These are phyloP conservation scores for Polietes domitor DNA, from an alignment of 2,888 invertebrate species.

Conservation along the genomic window DNA sequence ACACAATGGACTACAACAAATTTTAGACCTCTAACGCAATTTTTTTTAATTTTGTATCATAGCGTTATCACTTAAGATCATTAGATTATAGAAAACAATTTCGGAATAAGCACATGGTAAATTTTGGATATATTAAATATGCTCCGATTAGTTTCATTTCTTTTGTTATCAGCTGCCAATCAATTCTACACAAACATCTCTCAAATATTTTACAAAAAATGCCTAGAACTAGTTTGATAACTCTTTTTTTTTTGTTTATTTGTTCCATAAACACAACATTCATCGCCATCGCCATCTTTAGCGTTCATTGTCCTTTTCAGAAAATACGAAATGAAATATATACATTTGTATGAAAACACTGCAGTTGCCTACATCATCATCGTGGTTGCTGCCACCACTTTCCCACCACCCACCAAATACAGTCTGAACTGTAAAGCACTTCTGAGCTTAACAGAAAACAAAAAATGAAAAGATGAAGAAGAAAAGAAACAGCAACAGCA, in stretches of 20 bases:
- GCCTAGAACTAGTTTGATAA: neutral
- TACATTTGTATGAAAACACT: neutral
- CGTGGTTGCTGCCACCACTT: neutral
- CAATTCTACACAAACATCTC: too few species aligned
- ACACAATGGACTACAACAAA: too few species aligned
- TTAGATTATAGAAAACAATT: too few species aligned
- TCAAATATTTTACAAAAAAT: too few species aligned
- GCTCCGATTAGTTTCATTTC: too few species aligned
- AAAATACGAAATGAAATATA: conserved; percentile 17
- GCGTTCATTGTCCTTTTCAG: conserved; percentile 59
- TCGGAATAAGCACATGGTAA: too few species aligned
- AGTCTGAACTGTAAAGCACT: neutral
- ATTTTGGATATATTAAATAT: too few species aligned
- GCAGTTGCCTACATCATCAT: neutral
- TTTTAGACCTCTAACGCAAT: too few species aligned
- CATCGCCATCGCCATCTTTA: conserved; percentile 41
- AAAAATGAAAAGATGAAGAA: neutral
- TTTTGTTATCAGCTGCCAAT: too few species aligned
- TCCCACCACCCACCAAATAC: neutral
- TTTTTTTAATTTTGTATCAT: too few species aligned
- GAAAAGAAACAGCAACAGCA: conserved; percentile 1
- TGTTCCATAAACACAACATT: neutral
- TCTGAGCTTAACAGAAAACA: neutral
- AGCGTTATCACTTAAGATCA: too few species aligned
- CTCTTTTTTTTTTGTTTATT: neutral